Evolutionary conservation across 2,113 vertebrate species (phyloP).

Genomic region (Herpailurus yagouaroundi): DNA sequence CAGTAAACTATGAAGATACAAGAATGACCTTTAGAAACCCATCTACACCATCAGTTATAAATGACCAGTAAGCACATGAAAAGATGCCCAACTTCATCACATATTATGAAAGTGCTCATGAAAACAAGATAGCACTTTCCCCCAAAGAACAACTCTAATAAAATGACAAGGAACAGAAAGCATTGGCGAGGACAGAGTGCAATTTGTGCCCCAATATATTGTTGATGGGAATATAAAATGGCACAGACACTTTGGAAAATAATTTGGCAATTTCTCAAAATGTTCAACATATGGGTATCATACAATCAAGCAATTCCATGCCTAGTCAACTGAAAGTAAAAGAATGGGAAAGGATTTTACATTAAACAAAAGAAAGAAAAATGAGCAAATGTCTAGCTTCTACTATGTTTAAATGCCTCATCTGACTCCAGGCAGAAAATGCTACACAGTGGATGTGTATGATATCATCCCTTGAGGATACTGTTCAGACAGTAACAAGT

Average conservation of each 20-base stretch:
- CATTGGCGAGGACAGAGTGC: accelerated
- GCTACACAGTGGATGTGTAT: background rate
- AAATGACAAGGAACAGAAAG: background rate
- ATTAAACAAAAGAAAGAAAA: background rate
- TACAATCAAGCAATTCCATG: background rate
- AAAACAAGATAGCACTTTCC: background rate
- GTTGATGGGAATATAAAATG: background rate
- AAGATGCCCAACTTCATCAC: background rate
- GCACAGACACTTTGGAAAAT: background rate
- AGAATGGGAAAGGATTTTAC: background rate
- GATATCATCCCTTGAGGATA: background rate
- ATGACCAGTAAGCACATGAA: background rate
- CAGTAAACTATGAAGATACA: background rate
- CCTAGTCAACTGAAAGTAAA: background rate
- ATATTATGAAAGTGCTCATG: background rate
- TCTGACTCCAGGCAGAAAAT: background rate
- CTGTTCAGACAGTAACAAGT: background rate
- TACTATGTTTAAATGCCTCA: background rate
- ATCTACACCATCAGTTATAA: background rate
- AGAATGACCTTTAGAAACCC: background rate
- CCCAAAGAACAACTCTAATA: background rate
- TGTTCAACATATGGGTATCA: background rate
- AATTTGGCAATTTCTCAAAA: background rate
- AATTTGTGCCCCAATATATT: background rate
- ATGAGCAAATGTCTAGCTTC: background rate